These are phyloP conservation scores for Drosophila algonquin DNA, from an alignment of 2,888 invertebrate species.

Conservation along the genomic window DNA sequence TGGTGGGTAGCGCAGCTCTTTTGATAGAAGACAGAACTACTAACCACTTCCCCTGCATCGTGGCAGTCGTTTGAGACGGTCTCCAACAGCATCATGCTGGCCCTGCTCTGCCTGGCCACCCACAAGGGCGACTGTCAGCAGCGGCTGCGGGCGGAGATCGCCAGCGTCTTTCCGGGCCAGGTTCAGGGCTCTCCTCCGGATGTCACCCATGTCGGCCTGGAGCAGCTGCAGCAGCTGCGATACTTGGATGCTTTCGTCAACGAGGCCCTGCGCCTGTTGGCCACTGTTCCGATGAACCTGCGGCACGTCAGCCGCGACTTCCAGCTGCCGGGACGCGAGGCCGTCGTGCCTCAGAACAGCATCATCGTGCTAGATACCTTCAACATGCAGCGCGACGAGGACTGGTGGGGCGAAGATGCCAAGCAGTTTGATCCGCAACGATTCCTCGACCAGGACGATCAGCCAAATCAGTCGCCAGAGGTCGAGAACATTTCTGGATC, in stretches of 20 bases:
- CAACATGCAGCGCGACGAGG: constrained; percentile 81
- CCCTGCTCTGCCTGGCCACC: constrained; percentile 80
- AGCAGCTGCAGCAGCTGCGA: constrained; percentile 78
- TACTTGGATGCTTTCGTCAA: constrained; percentile 82
- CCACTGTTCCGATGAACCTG: constrained; percentile 82
- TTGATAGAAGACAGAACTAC: not conserved
- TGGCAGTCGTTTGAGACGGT: constrained; percentile 82
- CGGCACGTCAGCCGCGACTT: constrained; percentile 81
- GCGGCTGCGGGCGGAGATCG: constrained; percentile 79
- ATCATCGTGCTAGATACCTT: constrained; percentile 80
- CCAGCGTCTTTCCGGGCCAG: constrained; percentile 61
- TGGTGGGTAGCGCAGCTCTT: constrained; percentile 69
- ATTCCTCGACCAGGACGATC: constrained; percentile 58
- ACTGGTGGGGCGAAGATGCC: constrained; percentile 80
- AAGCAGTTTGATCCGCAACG: constrained; percentile 80
- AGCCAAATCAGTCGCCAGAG: constrained; percentile 13
- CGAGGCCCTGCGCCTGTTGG: constrained; percentile 80
- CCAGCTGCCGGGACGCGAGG: constrained; percentile 56
- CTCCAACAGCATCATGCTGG: constrained; percentile 80
- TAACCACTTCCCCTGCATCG: not conserved
- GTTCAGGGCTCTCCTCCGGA: constrained; percentile 18
- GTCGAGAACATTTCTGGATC: not conserved
- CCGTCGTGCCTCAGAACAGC: constrained; percentile 79
- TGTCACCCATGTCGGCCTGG: constrained; percentile 64
- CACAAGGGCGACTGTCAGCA: constrained; percentile 75